Conservation (phyloP, 2,888 invertebrate species). For the Agrochola litura region DNA sequence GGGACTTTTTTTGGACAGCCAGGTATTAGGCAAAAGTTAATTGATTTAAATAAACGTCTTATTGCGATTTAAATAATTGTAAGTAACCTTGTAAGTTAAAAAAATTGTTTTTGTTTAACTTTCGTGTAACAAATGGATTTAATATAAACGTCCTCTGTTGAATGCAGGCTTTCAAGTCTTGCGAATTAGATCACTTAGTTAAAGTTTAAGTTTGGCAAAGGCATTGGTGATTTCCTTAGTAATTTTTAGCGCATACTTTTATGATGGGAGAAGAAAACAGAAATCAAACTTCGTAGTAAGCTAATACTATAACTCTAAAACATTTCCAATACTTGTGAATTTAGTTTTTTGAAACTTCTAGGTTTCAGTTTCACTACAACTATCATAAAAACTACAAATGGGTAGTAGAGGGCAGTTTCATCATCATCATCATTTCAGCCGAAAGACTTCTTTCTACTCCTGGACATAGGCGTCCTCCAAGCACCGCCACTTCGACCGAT, state of each 20-base stretch:
- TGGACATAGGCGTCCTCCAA: too few relatives aligned
- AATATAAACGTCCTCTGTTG: background rate
- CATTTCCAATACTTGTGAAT: background rate
- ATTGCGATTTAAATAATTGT: too few relatives aligned
- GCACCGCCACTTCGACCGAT: too few relatives aligned
- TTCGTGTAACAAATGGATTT: too few relatives aligned
- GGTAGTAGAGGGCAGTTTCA: background rate
- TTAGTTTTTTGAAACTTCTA: background rate
- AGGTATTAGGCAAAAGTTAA: too few relatives aligned
- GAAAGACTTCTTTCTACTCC: too few relatives aligned
- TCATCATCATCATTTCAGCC: too few relatives aligned
- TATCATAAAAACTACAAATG: background rate
- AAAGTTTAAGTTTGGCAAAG: background rate
- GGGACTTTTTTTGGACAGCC: background rate
- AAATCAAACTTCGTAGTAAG: background rate
- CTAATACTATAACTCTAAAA: background rate
- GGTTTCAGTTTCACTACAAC: background rate
- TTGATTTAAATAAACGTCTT: constrained; percentile 1
- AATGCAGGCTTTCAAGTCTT: background rate
- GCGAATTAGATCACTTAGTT: background rate
- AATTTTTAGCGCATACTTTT: background rate
- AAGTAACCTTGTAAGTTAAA: too few relatives aligned
- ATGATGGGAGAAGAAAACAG: background rate
- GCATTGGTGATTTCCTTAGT: background rate
- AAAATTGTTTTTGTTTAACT: too few relatives aligned